phyloP scores from a whole-genome alignment of 92 coral and sea anemone genomes.

The Porites evermanni region DNA sequence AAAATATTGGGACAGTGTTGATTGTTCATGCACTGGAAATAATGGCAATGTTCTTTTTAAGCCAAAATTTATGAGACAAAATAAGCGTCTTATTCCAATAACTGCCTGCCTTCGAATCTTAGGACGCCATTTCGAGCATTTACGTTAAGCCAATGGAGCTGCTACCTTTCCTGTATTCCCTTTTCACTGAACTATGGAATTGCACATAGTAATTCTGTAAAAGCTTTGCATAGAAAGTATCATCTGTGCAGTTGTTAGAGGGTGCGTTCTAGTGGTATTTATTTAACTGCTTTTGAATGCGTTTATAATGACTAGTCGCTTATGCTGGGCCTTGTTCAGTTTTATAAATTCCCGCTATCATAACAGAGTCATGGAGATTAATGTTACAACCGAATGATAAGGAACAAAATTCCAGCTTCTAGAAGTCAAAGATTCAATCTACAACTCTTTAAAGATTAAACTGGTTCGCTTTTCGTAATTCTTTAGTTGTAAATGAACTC shows the following conservation, averaged over 20 bases:
- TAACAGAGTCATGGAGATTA: not conserved
- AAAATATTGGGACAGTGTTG: conserved; percentile 4
- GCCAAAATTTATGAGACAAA: conserved; percentile 10
- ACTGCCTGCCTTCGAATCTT: conserved; percentile 3
- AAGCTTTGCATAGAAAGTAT: not conserved
- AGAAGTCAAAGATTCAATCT: conserved; percentile 14
- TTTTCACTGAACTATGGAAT: not conserved
- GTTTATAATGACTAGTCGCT: not conserved
- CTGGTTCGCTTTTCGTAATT: conserved; percentile 9
- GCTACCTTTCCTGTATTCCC: not conserved
- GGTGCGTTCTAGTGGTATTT: conserved; percentile 1
- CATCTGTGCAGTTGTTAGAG: not conserved
- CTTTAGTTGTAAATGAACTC: conserved; percentile 1
- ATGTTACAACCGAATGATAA: conserved; percentile 14
- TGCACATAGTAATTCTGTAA: not conserved
- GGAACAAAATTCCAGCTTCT: conserved; percentile 2
- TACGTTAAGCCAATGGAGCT: not conserved
- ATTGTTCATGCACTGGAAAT: conserved; percentile 14
- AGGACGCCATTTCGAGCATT: conserved; percentile 12
- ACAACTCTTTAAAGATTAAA: conserved; percentile 5
- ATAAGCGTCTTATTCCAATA: not conserved
- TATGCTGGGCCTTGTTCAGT: not conserved
- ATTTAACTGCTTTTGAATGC: not conserved
- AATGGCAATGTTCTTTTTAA: conserved; percentile 11
- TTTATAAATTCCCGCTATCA: conserved; percentile 1